Base-by-base conservation (phyloP, 2,113 vertebrate genomes). In the Planiliza haematocheilus region DNA sequence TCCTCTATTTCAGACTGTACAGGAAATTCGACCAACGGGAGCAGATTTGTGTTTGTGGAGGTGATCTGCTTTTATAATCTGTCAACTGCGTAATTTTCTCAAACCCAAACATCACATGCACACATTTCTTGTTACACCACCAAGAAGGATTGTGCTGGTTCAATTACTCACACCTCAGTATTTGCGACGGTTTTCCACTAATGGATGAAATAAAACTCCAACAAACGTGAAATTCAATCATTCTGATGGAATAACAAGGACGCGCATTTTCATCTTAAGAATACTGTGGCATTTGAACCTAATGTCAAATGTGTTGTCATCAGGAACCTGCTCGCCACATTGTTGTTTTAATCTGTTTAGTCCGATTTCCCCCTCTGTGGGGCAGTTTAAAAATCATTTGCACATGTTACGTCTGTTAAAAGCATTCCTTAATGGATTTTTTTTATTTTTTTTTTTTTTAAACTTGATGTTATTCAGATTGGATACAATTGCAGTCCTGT, bases 221-320 rank as follows among this genome's bases (percentile, higher is more conserved):
- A 58, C 55, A 13, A 36, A n/a, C n/a, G n/a, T 66, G 1, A 30
- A 60, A 46, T 55, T 9, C 68, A 60, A 79, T 67, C 49, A 49
- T 67, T 73, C 9, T 42, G 42, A 67, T 50, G 14, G 12, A 67
- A 72, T 46, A 50, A 73, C 36, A 39, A 13, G 49, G 66, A 37
- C 13, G 18, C 38, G 45, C 50, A 4, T 17, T 0, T 9, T 68
- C 36, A 49, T 55, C 13, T 42, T 46, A 55, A 39, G 48, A 68
- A 48, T 57, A 18, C 2, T 38, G 48, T 17, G 0, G 9, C 38
- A 41, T 70, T 51, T 42, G 51, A 37, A 70, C 59, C 57, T 38
- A 51, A 65, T 71, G 59, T 56, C 38, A 20, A 30, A 79, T 17
- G 21, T 41, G 38, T 53, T 60, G 30, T 68, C 45, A 38, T 46